Evolutionary conservation across 2,113 vertebrate species (phyloP).

Genomic region (Callospermophilus lateralis): DNA sequence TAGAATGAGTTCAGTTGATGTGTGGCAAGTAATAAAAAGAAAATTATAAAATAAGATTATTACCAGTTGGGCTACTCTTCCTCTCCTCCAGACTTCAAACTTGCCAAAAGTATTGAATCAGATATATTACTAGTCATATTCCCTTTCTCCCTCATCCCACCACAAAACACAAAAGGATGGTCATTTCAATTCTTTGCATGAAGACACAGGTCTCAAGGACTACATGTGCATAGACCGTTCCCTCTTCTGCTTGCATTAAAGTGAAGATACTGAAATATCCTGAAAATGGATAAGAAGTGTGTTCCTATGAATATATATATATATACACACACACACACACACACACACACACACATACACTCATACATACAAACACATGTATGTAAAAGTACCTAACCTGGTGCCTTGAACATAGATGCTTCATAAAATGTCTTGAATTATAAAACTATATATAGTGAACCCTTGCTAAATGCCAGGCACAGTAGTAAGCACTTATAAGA

Average conservation of each 20-base stretch:
- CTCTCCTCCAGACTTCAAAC: background rate
- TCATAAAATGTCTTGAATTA: background rate
- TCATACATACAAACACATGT: background rate
- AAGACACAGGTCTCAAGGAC: background rate
- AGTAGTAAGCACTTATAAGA: background rate
- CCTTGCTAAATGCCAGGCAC: background rate
- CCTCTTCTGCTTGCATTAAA: background rate
- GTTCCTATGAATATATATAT: background rate
- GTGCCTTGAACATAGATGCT: background rate
- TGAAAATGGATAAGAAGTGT: background rate
- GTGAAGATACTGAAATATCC: slow-evolving; percentile 1
- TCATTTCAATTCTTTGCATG: slow-evolving; percentile 5
- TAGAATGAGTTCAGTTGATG: slow-evolving; percentile 9
- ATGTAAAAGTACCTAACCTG: background rate
- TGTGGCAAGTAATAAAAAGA: slow-evolving; percentile 60
- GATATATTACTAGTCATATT: slow-evolving; percentile 8
- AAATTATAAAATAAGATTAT: slow-evolving; percentile 16
- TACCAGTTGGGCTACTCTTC: background rate
- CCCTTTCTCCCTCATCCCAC: background rate
- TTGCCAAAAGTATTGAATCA: background rate
- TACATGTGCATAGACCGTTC: background rate
- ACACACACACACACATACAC: too few species aligned
- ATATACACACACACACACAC: too few species aligned
- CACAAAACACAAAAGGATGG: slow-evolving; percentile 24
- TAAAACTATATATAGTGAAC: background rate